phyloP scores from a whole-genome alignment of 53 echinoderm and acorn worm species.

The Actinopyga echinites region DNA sequence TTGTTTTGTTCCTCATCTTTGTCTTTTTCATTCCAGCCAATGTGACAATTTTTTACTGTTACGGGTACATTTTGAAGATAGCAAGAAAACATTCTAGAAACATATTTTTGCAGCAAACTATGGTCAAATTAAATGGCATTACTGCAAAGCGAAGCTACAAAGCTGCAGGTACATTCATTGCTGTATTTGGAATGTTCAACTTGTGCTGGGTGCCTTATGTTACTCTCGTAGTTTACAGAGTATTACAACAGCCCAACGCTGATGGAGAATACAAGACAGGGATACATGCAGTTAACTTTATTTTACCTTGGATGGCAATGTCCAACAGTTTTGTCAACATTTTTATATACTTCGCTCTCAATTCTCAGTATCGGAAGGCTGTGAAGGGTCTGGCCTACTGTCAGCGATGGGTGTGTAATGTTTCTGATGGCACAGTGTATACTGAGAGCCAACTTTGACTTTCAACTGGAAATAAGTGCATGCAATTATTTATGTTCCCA shows the following conservation, averaged over 20 bases:
- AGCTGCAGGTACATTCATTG: slow-evolving; percentile 26
- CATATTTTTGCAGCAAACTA: slow-evolving; percentile 6
- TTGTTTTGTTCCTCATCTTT: not conserved
- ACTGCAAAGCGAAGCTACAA: slow-evolving; percentile 6
- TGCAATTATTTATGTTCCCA: too few species aligned
- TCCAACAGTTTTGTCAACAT: slow-evolving; percentile 47
- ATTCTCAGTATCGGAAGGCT: slow-evolving; percentile 17
- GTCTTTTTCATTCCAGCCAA: slow-evolving; percentile 21
- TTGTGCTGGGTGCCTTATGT: slow-evolving; percentile 51
- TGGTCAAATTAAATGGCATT: not conserved
- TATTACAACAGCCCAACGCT: not conserved
- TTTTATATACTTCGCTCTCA: slow-evolving; percentile 27
- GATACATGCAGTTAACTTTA: slow-evolving; percentile 27
- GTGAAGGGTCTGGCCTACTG: not conserved
- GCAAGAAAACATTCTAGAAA: slow-evolving; percentile 17
- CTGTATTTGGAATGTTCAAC: slow-evolving; percentile 43
- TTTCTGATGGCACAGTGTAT: not conserved
- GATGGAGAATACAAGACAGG: not conserved
- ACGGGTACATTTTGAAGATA: slow-evolving; percentile 6
- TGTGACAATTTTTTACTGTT: slow-evolving; percentile 29
- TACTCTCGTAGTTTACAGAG: slow-evolving; percentile 28
- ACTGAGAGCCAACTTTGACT: not conserved
- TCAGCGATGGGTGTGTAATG: not conserved
- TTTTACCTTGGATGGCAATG: slow-evolving; percentile 50
- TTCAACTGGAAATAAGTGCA: too few species aligned